Conservation (phyloP, 2,113 vertebrate genomes). For the Peromyscus leucopus region DNA sequence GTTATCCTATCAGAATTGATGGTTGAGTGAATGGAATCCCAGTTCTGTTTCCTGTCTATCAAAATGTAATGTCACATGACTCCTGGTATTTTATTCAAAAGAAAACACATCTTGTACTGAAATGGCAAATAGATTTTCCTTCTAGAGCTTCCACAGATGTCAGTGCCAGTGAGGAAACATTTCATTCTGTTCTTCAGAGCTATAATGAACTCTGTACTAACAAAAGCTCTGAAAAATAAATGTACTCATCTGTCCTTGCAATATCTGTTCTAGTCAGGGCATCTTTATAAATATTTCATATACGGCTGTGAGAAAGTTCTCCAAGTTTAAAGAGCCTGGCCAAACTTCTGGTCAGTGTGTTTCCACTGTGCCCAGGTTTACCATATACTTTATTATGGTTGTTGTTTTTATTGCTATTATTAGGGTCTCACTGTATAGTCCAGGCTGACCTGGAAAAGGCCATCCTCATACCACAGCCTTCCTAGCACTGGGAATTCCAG, state of each 20-base stretch:
- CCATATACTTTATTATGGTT: neutral
- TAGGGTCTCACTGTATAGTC: neutral
- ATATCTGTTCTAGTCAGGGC: conserved; percentile 31
- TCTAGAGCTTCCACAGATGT: neutral
- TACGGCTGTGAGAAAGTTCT: neutral
- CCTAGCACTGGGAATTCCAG: neutral
- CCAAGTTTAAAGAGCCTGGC: neutral
- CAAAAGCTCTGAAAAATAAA: conserved; percentile 25
- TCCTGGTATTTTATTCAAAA: neutral
- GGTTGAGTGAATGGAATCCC: neutral
- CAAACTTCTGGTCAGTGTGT: neutral
- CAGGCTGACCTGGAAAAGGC: neutral
- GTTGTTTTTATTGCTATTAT: neutral
- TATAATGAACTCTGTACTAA: conserved; percentile 33
- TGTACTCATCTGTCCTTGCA: conserved; percentile 32
- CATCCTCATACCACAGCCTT: too few species aligned
- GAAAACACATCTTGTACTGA: neutral
- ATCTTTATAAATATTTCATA: conserved; percentile 29
- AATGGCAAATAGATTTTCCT: neutral
- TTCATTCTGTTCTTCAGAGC: conserved; percentile 40
- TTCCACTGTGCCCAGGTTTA: neutral
- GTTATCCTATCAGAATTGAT: neutral
- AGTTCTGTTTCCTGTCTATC: neutral
- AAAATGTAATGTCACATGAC: neutral
- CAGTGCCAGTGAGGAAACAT: neutral